These are phyloP conservation scores for Steatocranus sp. DNA, from an alignment of 2,797 vertebrate species.

Conservation along the genomic window DNA sequence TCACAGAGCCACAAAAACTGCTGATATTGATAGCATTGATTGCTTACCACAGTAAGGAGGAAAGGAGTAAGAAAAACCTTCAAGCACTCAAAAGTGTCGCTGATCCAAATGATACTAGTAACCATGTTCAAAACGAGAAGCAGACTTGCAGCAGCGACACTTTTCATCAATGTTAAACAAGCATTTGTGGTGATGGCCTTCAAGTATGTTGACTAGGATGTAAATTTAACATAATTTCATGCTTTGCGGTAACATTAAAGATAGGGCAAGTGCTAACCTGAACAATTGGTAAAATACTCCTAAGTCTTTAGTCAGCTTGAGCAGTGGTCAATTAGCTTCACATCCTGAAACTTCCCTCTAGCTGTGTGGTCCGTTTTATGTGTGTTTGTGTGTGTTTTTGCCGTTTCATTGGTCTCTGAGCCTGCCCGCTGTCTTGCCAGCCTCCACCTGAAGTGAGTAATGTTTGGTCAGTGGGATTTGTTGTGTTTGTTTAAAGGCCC, in stretches of 20 bases:
- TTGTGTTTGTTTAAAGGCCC: slow-evolving; percentile 24
- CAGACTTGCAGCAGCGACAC: neutral
- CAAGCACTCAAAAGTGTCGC: neutral
- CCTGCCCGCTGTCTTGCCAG: slow-evolving; percentile 14
- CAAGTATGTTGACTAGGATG: neutral
- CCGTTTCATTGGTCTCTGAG: neutral
- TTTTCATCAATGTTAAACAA: neutral
- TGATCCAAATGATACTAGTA: neutral
- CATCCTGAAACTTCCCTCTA: slow-evolving; percentile 47
- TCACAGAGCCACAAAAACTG: neutral
- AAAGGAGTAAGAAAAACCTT: neutral
- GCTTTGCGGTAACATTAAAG: neutral
- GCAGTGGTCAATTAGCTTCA: neutral
- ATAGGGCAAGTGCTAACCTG: neutral
- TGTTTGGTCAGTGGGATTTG: slow-evolving; percentile 66
- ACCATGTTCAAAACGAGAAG: neutral
- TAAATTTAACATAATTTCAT: neutral
- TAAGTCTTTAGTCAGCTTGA: neutral
- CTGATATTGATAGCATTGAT: neutral
- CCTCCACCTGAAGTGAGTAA: slow-evolving; percentile 29
- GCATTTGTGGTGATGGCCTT: neutral
- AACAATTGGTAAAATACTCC: neutral
- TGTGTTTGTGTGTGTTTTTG: slow-evolving; percentile 7
- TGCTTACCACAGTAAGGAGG: neutral
- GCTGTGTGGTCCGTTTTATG: slow-evolving; percentile 21